phyloP scores from a whole-genome alignment of 1,140 invertebrate genomes.

The Drusus annulatus region DNA sequence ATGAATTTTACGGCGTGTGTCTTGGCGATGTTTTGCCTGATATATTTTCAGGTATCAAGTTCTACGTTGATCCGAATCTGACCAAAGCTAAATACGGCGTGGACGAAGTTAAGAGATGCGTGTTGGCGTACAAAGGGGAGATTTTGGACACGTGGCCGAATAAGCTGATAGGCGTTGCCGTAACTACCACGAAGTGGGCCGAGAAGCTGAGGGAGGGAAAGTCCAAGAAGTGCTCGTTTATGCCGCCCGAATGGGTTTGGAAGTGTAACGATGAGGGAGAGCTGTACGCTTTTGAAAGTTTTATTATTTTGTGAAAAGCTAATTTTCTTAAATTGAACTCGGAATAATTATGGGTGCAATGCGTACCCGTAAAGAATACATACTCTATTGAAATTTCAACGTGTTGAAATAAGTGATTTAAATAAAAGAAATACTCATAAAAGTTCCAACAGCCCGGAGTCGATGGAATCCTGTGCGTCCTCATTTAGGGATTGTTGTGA shows the following conservation, averaged over 20 bases:
- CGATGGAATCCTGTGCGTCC: no score
- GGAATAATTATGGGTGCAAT: no score
- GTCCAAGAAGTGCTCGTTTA: constrained; percentile 51
- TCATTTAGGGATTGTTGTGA: no score
- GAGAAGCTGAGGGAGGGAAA: constrained; percentile 26
- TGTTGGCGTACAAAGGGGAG: constrained; percentile 49
- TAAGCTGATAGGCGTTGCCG: constrained; percentile 41
- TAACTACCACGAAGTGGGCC: constrained; percentile 40
- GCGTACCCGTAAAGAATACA: no score
- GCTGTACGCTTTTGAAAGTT: constrained; percentile 44
- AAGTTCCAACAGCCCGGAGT: no score
- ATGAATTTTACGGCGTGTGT: background rate
- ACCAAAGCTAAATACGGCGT: constrained; percentile 17
- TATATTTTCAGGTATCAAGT: constrained; percentile 53
- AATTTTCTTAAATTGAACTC: background rate
- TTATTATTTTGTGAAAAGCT: constrained; percentile 13
- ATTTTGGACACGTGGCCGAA: constrained; percentile 47
- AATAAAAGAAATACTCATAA: no score
- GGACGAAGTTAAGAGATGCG: constrained; percentile 44
- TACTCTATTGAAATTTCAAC: no score
- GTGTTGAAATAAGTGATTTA: no score
- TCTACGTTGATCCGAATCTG: constrained; percentile 50
- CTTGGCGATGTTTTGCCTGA: constrained; percentile 31
- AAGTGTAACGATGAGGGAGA: constrained; percentile 51
- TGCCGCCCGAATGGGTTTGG: constrained; percentile 54